These are phyloP conservation scores for Nipponia nippon DNA, from an alignment of 2,113 vertebrate species.

Conservation along the genomic window DNA sequence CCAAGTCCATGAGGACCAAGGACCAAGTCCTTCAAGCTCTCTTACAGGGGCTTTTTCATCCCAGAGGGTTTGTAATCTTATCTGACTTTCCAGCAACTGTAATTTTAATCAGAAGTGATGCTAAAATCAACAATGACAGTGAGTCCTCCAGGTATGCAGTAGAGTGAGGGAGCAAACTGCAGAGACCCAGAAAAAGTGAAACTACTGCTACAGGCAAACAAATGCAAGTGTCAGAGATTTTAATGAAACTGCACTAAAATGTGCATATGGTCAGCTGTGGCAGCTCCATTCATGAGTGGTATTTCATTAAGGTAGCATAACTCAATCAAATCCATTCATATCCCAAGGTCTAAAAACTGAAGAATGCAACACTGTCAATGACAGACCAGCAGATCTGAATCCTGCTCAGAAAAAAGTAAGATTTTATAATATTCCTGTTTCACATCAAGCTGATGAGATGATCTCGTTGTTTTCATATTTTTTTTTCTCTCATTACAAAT, in stretches of 20 bases:
- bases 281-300: background rate
- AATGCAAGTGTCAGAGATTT: background rate
- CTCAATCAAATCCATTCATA: background rate
- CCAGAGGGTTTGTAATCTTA: background rate
- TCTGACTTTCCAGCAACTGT: background rate
- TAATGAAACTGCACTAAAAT: background rate
- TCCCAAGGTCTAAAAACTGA: background rate
- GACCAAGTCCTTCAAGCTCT: background rate
- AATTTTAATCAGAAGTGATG: background rate
- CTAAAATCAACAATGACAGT: background rate
- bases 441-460: background rate
- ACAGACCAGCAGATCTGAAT: background rate
- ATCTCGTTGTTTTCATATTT: background rate
- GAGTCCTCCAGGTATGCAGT: background rate
- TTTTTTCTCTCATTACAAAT: background rate
- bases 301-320: background rate
- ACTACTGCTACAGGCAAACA: background rate
- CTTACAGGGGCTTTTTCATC: background rate
- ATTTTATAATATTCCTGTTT: background rate
- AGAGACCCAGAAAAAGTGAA: background rate
- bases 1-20: background rate
- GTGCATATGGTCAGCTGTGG: background rate
- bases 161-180: background rate
- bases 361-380: background rate
- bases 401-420: background rate